Evolutionary conservation across 2,113 vertebrate species (phyloP), one percentile per base, ranked within the genome.

Genomic region (Brachyhypopomus gauderio): DNA sequence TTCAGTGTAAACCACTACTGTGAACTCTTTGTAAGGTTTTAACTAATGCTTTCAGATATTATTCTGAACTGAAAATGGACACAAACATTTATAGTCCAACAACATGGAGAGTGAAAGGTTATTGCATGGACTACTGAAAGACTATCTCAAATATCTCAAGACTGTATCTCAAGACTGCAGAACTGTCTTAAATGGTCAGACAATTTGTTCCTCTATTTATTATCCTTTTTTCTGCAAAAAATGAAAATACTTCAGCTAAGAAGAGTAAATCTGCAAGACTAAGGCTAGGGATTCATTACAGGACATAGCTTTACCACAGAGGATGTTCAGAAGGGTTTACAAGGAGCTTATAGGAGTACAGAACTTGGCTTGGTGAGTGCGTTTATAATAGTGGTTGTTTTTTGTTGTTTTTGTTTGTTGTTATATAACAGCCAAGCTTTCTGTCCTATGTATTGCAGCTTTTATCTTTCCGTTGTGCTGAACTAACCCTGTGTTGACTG

Each of bases 81-180:
- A 59, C 4, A 71, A 58, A 62, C n/a, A 14, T 69, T 69, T 30
- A 62, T 80, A 56, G 79, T 69, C 72, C n/a, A n/a, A 76, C 67
- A 78, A 85, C 77, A 78, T 64, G 83, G 70, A 27, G 74, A 64
- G 75, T 73, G 79, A 67, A 76, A 73, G 80, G 75, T 82, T 41
- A 55, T 38, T 62, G 55, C 17, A n/a, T 34, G 20, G 36, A 73
- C 78, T 80, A 66, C 78, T 73, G 70, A 74, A 55, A 66, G n/a
- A 27, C 30, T 17, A 6, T 74, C 16, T 62, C n/a, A n/a, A n/a
- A n/a, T n/a, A n/a, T 30, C 30, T 30, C 30, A 30, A 25, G 63
- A 72, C 11, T 70, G 38, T 58, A 34, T 58, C 20, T 56, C 55
- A 22, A 59, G 20, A 59, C 52, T 2, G 60, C 11, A 30, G 12